A percentile compares a stretch with the other conserved stretches of the same genome.
Evolutionary conservation across 35 echinoderm and acorn worm species (phyloP).

Genomic region (Amphiura filiformis): DNA sequence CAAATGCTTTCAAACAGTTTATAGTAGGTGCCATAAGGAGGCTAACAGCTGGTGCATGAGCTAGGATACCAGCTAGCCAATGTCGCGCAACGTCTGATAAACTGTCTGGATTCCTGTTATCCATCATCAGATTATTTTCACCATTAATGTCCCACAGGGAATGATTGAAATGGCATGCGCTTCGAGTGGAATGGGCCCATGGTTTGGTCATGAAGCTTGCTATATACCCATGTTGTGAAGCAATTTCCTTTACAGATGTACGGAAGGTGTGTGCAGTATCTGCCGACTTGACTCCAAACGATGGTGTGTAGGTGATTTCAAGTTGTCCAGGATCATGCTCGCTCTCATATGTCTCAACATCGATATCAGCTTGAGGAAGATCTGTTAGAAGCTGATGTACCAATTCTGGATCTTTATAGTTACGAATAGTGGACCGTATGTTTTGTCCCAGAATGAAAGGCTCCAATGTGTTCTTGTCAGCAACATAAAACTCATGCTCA

Average conservation of each 20-base stretch:
- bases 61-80: conserved; percentile 73
- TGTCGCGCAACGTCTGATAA: conserved; percentile 53
- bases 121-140: conserved; percentile 23
- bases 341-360: conserved; percentile 40
- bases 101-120: background rate
- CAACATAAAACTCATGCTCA: no score
- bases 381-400: conserved; percentile 28
- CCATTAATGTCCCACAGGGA: no score
- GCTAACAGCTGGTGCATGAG: conserved; percentile 52
- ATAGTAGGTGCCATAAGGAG: conserved; percentile 54
- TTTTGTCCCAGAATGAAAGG: conserved; percentile 39
- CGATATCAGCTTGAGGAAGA: conserved; percentile 35
- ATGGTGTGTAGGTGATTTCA: no score
- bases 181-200: conserved; percentile 32
- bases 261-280: conserved; percentile 59
- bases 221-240: conserved; percentile 44
- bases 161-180: no score
- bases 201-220: no score
- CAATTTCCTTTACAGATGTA: conserved; percentile 74
- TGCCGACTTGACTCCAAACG: conserved; percentile 55
- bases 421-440: conserved; percentile 48
- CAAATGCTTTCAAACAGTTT: conserved; percentile 48
- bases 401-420: conserved; percentile 38
- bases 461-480: conserved; percentile 42
- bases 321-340: conserved; percentile 50